Base-by-base conservation (phyloP, 1,140 invertebrate genomes). In the Hycleus cichorii region DNA sequence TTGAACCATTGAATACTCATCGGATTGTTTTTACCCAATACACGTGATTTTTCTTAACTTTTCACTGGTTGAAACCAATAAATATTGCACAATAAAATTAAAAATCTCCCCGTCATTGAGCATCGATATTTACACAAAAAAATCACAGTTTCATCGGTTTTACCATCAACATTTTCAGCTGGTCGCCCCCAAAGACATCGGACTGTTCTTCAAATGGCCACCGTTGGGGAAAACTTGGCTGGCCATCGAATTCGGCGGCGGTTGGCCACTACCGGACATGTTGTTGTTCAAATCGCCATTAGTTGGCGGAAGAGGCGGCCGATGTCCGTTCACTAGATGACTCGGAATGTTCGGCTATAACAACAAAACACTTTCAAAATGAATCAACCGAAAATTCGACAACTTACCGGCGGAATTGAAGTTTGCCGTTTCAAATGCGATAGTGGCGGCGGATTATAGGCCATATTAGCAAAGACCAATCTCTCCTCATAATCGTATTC, bases 401-500 rank as follows among this genome's bases (percentile, higher is more conserved):
- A 42, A 56, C 58, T 73, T 70, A 73, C 72, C 61, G 72, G 72
- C 59, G 69, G 71, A 57, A 72, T 70, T 10, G 69, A 67, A 9
- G 71, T 72, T 53, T 74, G 72, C 63, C 90, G 79, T 74, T 95
- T 94, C 52, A 95, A 82, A 74, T 95, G 91, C 45, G 90, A 87
- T 43, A 93, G 77, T 42, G 87, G 86, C 44, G 89, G 87, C 47
- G 92, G 90, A 72, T 93, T 91, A 76, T 91, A 90, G 27, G 91
- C 88, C 88, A 95, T 91, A 70, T 89, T 92, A 42, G 91, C 90
- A 73, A 93, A 93, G 43, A 93, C 88, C 74, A 93, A 78, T 59
- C 92, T 79, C 76, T 96, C 93, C 73, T 96, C 93, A 74, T 97
- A 97, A 75, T 98, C 94, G 73, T 95, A 95, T 75, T 97, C 93